A percentile compares a stretch with the other conserved stretches of the same genome.
Evolutionary conservation across 2,113 vertebrate species (phyloP).

Genomic region (Bos javanicus): DNA sequence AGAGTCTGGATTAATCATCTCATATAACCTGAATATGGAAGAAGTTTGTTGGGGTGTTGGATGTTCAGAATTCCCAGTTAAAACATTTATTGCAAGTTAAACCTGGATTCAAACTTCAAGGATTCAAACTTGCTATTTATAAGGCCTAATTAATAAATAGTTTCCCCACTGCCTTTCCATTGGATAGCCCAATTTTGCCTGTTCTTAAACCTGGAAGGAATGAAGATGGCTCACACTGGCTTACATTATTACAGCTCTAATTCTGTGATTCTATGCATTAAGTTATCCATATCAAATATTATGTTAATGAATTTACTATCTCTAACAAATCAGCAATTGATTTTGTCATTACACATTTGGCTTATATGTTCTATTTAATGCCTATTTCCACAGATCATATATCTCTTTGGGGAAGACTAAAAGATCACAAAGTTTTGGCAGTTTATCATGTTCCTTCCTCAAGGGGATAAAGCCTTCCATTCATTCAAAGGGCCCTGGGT

Average conservation of each 20-base stretch:
- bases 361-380: not conserved
- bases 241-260: not conserved
- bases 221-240: not conserved
- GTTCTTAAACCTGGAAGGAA: not conserved
- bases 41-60: not conserved
- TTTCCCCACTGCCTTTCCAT: not conserved
- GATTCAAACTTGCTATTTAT: not conserved
- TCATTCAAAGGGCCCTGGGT: not conserved
- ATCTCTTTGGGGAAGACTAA: not conserved
- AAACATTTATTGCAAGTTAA: not conserved
- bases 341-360: not conserved
- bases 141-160: not conserved
- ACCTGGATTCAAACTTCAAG: not conserved
- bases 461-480: not conserved
- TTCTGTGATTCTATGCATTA: not conserved
- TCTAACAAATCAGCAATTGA: not conserved
- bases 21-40: not conserved
- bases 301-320: not conserved
- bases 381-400: not conserved
- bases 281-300: not conserved
- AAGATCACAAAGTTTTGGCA: not conserved
- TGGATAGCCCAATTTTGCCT: not conserved
- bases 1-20: not conserved
- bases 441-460: not conserved
- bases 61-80: not conserved